Conservation (phyloP, 2,888 invertebrate species). For the Volucella inflata region DNA sequence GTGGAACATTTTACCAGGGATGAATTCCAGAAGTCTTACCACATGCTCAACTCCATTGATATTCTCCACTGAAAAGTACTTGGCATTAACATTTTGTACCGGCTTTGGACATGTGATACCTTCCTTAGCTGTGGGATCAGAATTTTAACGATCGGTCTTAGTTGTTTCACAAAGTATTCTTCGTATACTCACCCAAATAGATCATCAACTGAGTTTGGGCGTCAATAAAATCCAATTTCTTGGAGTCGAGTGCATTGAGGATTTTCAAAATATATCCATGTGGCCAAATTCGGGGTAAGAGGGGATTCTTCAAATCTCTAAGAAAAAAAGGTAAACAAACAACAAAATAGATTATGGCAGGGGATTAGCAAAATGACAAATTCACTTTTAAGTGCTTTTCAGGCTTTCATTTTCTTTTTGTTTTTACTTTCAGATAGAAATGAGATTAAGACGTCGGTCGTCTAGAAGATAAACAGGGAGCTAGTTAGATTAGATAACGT, state of each 20-base stretch:
- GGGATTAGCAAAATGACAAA: conserved; percentile 46
- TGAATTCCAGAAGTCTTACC: conserved; percentile 90
- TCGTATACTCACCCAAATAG: conserved; percentile 86
- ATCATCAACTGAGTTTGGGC: conserved; percentile 91
- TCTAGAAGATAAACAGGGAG: conserved; percentile 1
- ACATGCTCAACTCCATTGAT: conserved; percentile 86
- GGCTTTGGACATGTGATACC: conserved; percentile 89
- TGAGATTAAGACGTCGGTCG: conserved; percentile 33
- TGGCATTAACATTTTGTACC: conserved; percentile 87
- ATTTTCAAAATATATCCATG: conserved; percentile 92
- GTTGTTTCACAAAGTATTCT: conserved; percentile 16
- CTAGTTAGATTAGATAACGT: conserved; percentile 42
- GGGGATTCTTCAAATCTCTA: conserved; percentile 86
- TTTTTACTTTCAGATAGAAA: conserved; percentile 26
- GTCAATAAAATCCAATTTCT: conserved; percentile 87
- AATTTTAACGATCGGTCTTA: background rate
- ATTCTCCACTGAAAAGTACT: conserved; percentile 86
- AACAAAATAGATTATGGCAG: background rate
- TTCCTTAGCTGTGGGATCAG: conserved; percentile 84
- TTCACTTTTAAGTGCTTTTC: conserved; percentile 42
- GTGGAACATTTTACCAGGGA: conserved; percentile 89
- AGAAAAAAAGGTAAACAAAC: conserved; percentile 64
- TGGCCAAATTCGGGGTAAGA: conserved; percentile 85
- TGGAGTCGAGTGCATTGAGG: conserved; percentile 92
- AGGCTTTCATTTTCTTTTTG: conserved; percentile 8